Base-by-base conservation (phyloP, 2,888 invertebrate species). In the Empis livida region DNA sequence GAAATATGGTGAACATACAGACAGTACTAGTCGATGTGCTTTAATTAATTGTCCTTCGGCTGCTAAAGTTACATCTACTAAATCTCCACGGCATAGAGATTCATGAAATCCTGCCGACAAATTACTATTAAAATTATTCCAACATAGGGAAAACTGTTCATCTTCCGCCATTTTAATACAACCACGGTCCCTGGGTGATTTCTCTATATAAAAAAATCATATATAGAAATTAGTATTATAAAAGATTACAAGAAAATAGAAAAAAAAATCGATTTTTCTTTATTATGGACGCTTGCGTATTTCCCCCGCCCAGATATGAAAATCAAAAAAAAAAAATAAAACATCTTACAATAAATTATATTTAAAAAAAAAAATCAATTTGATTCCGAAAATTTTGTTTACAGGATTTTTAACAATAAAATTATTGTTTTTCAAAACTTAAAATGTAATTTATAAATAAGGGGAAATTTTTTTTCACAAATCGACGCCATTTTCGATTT, bases 61-160 rank as follows among this genome's bases (percentile, higher is more conserved):
- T 60, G 81, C 81, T 61, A 82, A 67, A 32, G 81, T 81, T 49
- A 81, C 81, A 58, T 82, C 81, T 56, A 81, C 81, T 59, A 82
- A 67, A 65, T 80, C 79, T 54, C 80, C 80, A 65, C 79, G 77
- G 63, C 79, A 78, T 67, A 81, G 69, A 64, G 82, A 76, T 67
- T 79, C 79, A 60, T 81, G 80, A 65, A 82, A 81, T 59, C 80
- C 80, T 67, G 79, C 77, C 53, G 80, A 78, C 72, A 82, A 74
- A 61, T 82, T 82, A 55, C 78, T 77, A 71, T 80, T 80, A 73
- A 81, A 81, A 72, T 81, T 81, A 72, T 82, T 82, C 81, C 81
- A 82, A 72, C 80, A 80, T 71, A 82, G 70, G 67, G 81, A 81
- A 72, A 79, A 80, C 66, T 79, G 79, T 72, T 80, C 79, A 73